Evolutionary conservation across 2,888 invertebrate species (phyloP).

Genomic region (Caenorhabditis panamensis): DNA sequence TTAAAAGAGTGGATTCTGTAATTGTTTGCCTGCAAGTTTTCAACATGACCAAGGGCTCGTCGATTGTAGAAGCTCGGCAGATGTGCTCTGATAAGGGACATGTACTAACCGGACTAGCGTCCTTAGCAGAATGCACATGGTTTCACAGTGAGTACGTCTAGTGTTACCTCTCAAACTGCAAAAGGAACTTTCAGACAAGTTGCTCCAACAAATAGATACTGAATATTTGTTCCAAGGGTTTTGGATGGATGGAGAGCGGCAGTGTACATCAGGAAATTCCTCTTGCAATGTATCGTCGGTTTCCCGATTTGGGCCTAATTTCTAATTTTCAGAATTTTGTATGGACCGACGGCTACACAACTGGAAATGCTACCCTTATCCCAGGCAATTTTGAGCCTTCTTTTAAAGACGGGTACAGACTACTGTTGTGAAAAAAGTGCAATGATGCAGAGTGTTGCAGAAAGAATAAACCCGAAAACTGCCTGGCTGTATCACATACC

Average conservation of each 20-base stretch:
- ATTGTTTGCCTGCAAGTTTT: conserved; percentile 20
- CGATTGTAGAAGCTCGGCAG: neutral
- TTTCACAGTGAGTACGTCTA: neutral
- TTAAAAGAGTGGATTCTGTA: neutral
- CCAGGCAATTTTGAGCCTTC: neutral
- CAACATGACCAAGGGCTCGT: neutral
- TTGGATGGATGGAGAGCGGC: conserved; percentile 10
- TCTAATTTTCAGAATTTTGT: neutral
- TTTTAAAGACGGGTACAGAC: neutral
- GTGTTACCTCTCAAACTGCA: neutral
- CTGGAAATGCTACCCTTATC: neutral
- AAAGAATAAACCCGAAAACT: neutral
- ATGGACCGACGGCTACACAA: conserved; percentile 21
- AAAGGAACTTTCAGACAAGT: no score
- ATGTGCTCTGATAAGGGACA: conserved; percentile 5
- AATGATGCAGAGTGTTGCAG: neutral
- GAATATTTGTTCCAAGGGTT: no score
- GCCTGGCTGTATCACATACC: conserved; percentile 10
- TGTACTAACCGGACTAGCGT: neutral
- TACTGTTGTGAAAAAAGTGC: no score
- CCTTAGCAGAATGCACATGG: neutral
- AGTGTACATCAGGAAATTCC: neutral
- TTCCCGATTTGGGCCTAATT: neutral
- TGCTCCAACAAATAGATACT: no score
- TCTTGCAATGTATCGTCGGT: neutral